These are phyloP conservation scores for Tragelaphus strepsiceros DNA, from an alignment of 2,113 vertebrate species.

Conservation along the genomic window DNA sequence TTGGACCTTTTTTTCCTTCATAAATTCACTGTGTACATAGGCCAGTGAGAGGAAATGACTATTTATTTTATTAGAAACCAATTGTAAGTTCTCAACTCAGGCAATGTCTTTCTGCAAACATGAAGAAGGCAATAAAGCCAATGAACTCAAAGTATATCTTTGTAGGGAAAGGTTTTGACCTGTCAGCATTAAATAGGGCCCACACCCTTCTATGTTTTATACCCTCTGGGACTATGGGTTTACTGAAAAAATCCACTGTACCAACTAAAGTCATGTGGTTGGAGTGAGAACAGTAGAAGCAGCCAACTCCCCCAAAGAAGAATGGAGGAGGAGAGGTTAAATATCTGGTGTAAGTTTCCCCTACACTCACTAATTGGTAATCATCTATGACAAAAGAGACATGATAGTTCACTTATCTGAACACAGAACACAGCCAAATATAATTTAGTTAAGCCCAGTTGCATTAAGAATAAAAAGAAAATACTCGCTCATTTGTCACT, in stretches of 20 bases:
- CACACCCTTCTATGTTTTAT: neutral
- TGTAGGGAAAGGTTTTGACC: neutral
- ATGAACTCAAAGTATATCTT: neutral
- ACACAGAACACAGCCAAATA: neutral
- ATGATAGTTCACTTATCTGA: neutral
- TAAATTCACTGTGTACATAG: neutral
- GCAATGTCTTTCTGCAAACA: neutral
- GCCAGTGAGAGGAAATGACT: neutral
- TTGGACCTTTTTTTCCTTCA: neutral
- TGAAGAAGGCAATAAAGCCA: neutral
- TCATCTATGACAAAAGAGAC: neutral
- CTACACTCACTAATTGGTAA: neutral
- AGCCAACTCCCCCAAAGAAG: neutral
- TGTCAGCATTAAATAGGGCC: neutral
- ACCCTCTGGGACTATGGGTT: neutral
- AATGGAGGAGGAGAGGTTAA: neutral
- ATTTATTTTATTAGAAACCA: slow-evolving; percentile 2
- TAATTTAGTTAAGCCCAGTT: neutral
- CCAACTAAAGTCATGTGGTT: neutral
- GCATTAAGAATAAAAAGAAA: neutral
- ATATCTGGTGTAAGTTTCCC: neutral
- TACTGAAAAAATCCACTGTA: neutral
- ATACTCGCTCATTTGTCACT: neutral
- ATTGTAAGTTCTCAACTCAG: neutral
- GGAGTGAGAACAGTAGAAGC: neutral